These are phyloP conservation scores for Xiphydria camelus DNA, from an alignment of 2,888 invertebrate genomes.

Conservation along the genomic window DNA sequence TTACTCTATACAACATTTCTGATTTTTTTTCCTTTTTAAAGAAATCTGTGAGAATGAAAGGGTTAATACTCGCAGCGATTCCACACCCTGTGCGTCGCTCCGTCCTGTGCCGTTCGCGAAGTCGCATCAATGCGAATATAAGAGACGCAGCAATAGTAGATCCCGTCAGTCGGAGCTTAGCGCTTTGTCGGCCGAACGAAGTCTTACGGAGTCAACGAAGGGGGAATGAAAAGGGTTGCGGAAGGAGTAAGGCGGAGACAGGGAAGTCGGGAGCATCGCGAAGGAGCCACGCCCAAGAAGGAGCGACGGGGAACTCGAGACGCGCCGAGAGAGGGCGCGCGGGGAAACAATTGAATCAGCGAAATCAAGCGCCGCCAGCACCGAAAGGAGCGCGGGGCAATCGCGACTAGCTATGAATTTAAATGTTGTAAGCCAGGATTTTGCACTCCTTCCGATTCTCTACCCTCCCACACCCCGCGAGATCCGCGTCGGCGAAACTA, in stretches of 20 bases:
- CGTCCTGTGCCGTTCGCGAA: no score
- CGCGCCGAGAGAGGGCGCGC: slow-evolving; percentile 8
- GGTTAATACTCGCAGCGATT: no score
- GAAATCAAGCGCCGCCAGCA: slow-evolving; percentile 28
- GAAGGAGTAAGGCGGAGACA: slow-evolving; percentile 6
- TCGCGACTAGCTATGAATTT: slow-evolving; percentile 37
- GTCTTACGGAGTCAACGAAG: background rate
- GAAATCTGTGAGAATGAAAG: no score
- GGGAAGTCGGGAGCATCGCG: slow-evolving; percentile 7
- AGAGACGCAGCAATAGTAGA: no score
- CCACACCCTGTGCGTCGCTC: no score
- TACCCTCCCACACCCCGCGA: no score
- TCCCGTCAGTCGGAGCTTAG: background rate
- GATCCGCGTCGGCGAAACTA: no score
- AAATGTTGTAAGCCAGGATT: slow-evolving; percentile 29
- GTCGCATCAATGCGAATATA: no score
- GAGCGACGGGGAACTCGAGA: slow-evolving; percentile 12
- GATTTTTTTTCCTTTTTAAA: no score
- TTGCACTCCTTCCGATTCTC: no score
- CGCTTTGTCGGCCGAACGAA: background rate
- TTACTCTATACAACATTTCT: no score
- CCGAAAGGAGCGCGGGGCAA: slow-evolving; percentile 26
- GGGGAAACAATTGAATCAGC: slow-evolving; percentile 41
- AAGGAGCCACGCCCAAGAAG: no score
- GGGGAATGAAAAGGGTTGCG: background rate